Evolutionary conservation across 2,888 invertebrate species (phyloP), one percentile per base, ranked within the genome.

Genomic region (Lasioglossum figueresi): DNA sequence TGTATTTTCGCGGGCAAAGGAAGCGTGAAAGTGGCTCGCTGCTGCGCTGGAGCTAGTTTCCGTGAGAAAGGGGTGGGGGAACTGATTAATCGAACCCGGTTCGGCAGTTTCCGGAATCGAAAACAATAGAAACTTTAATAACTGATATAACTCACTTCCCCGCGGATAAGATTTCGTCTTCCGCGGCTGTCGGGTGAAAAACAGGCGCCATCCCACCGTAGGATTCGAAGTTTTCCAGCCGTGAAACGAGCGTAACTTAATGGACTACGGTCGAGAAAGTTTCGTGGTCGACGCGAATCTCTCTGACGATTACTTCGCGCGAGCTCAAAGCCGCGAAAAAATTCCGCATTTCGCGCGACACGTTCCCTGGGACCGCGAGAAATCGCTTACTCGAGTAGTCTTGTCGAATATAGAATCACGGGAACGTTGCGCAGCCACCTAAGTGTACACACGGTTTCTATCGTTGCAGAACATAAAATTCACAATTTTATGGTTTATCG

Each of bases 231-330:
- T 78, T 85, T 66, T 45, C 77, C 76, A 83, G 45, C 74, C 79
- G 87, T 83, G 82, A 80, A 86, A 78, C 75, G 86, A 86, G 82
- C 76, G 80, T 72, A 73, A 88, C 74, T 88, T 87, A 81, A 86
- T 86, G 84, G 82, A 79, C 76, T 78, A 66, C 77, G 56, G 63
- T 81, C 77, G 88, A 77, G 76, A 82, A 72, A 73, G 78, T 82
- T 76, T 37, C 68, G 63, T 45, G 86, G 59, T 40, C 83, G 66
- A 72, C 75, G 68, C 72, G 72, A 77, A 72, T 59, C 52, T 83
- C 48, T 63, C 34, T 59, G 52, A 66, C 77, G 56, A 74, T 79
- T 80, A 76, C 83, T 68, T 63, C 71, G 45, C 19, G 76, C 34
- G 27, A 84, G 27, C 52, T 77, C 45, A 34, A 74, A 27, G 31